phyloP scores from a whole-genome alignment of 2,888 invertebrate genomes.

The Spodoptera exigua region DNA sequence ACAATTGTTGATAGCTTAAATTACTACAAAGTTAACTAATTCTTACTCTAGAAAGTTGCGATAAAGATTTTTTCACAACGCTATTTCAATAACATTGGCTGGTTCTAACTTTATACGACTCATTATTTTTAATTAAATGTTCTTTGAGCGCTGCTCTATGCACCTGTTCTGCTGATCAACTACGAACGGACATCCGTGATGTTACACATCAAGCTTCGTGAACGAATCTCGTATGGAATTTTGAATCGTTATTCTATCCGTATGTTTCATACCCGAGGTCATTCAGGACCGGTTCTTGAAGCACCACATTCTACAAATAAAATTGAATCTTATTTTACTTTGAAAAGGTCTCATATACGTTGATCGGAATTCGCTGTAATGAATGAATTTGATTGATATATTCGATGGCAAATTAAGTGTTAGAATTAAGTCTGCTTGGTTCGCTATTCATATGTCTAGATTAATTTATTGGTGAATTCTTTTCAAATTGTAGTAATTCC shows the following conservation, averaged over 20 bases:
- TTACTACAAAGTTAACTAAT: no score
- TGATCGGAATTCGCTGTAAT: conserved; percentile 27
- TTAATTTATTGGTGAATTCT: conserved; percentile 12
- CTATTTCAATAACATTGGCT: neutral
- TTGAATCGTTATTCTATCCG: conserved; percentile 57
- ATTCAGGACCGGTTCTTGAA: conserved; percentile 52
- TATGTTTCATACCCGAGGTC: conserved; percentile 57
- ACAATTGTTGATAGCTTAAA: no score
- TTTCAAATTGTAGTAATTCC: no score
- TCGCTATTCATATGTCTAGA: conserved; percentile 28
- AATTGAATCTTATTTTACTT: conserved; percentile 37
- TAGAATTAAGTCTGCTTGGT: conserved; percentile 40
- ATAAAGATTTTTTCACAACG: no score
- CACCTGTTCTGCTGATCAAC: conserved; percentile 27
- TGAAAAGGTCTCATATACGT: conserved; percentile 37
- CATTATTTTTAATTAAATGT: neutral
- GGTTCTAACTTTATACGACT: neutral
- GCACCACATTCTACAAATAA: conserved; percentile 21
- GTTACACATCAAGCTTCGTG: conserved; percentile 44
- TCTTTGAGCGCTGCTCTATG: neutral
- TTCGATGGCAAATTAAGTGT: conserved; percentile 63
- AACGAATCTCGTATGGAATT: conserved; percentile 56
- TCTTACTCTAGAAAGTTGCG: no score
- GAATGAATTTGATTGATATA: conserved; percentile 60
- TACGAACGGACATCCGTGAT: conserved; percentile 56